Evolutionary conservation across 1,140 invertebrate genomes (phyloP).

Genomic region (Calliopsis andreniformis): DNA sequence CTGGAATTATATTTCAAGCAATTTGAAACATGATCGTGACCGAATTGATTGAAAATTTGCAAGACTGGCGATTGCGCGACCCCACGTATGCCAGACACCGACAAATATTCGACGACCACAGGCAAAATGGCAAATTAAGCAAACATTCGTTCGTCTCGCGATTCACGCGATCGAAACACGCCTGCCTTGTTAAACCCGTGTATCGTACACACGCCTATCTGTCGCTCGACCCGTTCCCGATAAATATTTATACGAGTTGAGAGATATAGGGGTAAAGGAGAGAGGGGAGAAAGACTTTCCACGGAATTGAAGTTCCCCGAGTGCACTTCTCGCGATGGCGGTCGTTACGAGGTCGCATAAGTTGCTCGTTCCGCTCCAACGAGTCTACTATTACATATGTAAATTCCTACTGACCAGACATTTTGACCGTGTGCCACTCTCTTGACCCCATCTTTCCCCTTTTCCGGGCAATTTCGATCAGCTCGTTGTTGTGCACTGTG

Average conservation of each 20-base stretch:
- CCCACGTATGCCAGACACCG: too few relatives aligned
- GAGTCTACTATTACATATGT: conserved; percentile 50
- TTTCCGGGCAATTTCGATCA: conserved; percentile 27
- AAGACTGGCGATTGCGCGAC: too few relatives aligned
- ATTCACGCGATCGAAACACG: background rate
- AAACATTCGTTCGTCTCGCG: conserved; percentile 9
- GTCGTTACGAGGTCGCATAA: conserved; percentile 11
- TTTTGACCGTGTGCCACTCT: conserved; percentile 34
- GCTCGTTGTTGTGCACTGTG: background rate
- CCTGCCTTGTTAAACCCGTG: background rate
- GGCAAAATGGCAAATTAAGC: background rate
- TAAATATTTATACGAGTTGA: conserved; percentile 36
- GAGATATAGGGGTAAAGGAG: background rate
- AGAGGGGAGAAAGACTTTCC: conserved; percentile 5
- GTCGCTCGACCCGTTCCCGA: background rate
- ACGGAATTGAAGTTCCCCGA: conserved; percentile 29
- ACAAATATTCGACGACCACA: background rate
- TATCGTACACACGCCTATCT: background rate
- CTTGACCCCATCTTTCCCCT: conserved; percentile 52
- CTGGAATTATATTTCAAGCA: too few relatives aligned
- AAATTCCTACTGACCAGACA: conserved; percentile 51
- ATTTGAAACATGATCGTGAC: too few relatives aligned
- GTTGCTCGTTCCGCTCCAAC: conserved; percentile 8
- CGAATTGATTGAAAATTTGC: too few relatives aligned
- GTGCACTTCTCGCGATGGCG: conserved; percentile 13